Percentiles rank a stretch among this genome's conserved stretches.
Evolutionary conservation across 2,797 vertebrate species (phyloP).

Genomic region (Periparus ater): DNA sequence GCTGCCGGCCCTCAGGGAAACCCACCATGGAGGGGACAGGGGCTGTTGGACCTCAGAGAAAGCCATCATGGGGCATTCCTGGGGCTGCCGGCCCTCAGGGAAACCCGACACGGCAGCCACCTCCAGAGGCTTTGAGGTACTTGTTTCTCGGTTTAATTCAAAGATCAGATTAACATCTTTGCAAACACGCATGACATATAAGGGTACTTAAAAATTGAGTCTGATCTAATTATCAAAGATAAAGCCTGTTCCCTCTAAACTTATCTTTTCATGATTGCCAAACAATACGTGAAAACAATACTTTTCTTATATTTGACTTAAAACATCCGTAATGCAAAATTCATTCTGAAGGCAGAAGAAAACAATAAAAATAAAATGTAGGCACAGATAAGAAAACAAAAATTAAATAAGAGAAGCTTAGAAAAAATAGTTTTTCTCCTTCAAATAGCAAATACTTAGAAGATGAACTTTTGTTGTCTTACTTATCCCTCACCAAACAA

Average conservation of each 20-base stretch:
- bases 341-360: neutral
- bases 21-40: too few species aligned
- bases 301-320: neutral
- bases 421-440: neutral
- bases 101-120: neutral
- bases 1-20: neutral
- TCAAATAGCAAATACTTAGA: too few species aligned
- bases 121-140: neutral
- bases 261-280: neutral
- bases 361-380: neutral
- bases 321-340: neutral
- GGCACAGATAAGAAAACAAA: neutral
- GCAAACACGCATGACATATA: neutral
- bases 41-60: too few species aligned
- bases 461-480: neutral
- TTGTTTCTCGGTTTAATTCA: neutral
- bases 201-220: neutral
- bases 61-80: fast-evolving
- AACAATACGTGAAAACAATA: neutral
- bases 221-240: too few species aligned
- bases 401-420: neutral
- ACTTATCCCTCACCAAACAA: neutral
- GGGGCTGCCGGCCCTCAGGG: neutral
- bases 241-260: neutral
- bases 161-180: neutral